Conservation (phyloP, 2,888 invertebrate genomes). For the Cetonia aurata region DNA sequence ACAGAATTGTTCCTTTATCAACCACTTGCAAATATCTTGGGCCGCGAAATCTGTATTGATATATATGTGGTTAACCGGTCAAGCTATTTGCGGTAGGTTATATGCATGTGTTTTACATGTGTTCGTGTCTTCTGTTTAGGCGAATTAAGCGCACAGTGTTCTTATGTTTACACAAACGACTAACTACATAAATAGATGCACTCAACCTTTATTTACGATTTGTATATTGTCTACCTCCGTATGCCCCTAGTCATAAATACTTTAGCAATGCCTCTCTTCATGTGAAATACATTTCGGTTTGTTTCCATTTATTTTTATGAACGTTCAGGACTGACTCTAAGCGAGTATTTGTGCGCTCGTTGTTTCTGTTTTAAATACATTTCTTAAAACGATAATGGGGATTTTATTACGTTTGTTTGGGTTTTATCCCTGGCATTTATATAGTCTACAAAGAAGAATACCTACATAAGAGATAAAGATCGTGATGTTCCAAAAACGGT, state of each 20-base stretch:
- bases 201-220: slow-evolving; percentile 34
- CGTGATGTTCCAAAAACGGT: too few relatives aligned
- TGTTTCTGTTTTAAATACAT: slow-evolving; percentile 35
- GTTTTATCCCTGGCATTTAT: slow-evolving; percentile 1
- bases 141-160: too few relatives aligned
- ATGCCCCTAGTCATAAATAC: slow-evolving; percentile 29
- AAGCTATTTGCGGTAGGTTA: too few relatives aligned
- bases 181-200: slow-evolving; percentile 14
- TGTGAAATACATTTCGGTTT: slow-evolving; percentile 17
- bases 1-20: too few relatives aligned
- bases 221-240: slow-evolving; percentile 28
- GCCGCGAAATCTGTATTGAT: too few relatives aligned
- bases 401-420: slow-evolving; percentile 34
- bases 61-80: too few relatives aligned
- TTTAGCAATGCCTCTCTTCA: slow-evolving; percentile 24
- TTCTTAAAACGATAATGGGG: slow-evolving; percentile 37
- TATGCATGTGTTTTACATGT: too few relatives aligned
- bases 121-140: too few relatives aligned
- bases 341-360: not conserved
- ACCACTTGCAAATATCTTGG: too few relatives aligned
- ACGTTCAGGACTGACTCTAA: not conserved
- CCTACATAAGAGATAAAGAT: too few relatives aligned
- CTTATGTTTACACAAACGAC: slow-evolving; percentile 5
- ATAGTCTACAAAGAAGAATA: too few relatives aligned
- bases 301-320: slow-evolving; percentile 24